Conservation (phyloP, 2,113 vertebrate species). For the Oreochromis spilurus region DNA sequence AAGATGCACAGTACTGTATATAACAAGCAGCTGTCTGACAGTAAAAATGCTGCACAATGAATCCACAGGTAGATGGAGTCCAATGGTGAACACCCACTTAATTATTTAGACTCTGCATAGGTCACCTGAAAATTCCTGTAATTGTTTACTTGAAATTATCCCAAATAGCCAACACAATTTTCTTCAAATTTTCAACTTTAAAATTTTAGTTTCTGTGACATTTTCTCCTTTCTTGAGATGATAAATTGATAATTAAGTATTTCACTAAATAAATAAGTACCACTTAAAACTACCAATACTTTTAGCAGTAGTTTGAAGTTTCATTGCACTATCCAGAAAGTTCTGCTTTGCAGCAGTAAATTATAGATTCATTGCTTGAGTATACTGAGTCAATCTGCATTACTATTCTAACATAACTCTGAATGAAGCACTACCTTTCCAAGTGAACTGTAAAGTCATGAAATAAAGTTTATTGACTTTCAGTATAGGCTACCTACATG, state of each 20-base stretch:
- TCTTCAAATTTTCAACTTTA: neutral
- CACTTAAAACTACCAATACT: neutral
- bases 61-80: neutral
- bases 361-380: neutral
- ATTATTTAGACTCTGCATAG: neutral
- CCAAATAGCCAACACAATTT: neutral
- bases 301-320: neutral
- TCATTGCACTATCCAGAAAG: neutral
- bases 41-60: neutral
- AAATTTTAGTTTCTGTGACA: neutral
- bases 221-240: neutral
- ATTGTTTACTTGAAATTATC: neutral
- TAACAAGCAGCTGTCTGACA: neutral
- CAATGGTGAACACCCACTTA: neutral
- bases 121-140: neutral
- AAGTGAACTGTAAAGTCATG: neutral
- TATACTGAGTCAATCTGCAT: neutral
- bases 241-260: neutral
- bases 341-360: neutral
- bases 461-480: neutral
- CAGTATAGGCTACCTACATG: neutral
- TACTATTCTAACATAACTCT: neutral
- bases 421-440: neutral
- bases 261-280: no score
- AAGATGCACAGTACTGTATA: neutral